Base-by-base conservation (phyloP, 2,113 vertebrate species). In the Bungarus multicinctus region DNA sequence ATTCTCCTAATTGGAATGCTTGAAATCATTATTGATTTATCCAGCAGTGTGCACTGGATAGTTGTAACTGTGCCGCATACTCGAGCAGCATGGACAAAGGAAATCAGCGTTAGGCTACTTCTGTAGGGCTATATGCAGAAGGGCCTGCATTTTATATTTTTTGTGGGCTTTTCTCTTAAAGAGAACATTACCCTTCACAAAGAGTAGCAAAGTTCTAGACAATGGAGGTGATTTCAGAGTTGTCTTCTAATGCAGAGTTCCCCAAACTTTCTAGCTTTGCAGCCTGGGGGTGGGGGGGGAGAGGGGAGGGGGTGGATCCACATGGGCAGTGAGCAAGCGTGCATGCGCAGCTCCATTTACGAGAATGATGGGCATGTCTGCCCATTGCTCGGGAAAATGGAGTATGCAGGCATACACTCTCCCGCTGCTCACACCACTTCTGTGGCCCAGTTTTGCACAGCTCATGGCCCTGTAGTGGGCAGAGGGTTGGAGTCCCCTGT, bases 1-100 rank as follows among this genome's bases (percentile, higher is more conserved):
- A 89, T 54, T 74, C 81, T 43, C 69, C 39, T 45, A 92, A 92
- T 94, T 92, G 54, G 50, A 69, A 92, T 89, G 87, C 87, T 89
- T 93, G 93, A 93, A 93, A 89, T 89, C 90, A 91, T 57, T 64
- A 92, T 86, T 69, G 88, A 89, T 54, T 89, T 86, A 69, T 89
- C 55, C 91, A 91, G 69, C 87, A 69, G 87, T 20, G 20, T 50
- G 2, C 27, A 16, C 45, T 85, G 87, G 69, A 85, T 91, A 93
- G n/a, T 81, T 50, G 45, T 45, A 53, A 54, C 57, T 88, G 39
- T 53, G 45, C 43, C 5, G 12, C 45, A 92, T 64, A 88, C 20
- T 87, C 85, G 34, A 85, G 25, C 90, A 60, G 69, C 53, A 58
- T 58, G 54, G 86, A 90, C 92, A 93, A 93, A 93, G 55, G 92